These are phyloP conservation scores for Odobenus rosmarus DNA, from an alignment of 2,113 vertebrate species.

Conservation along the genomic window DNA sequence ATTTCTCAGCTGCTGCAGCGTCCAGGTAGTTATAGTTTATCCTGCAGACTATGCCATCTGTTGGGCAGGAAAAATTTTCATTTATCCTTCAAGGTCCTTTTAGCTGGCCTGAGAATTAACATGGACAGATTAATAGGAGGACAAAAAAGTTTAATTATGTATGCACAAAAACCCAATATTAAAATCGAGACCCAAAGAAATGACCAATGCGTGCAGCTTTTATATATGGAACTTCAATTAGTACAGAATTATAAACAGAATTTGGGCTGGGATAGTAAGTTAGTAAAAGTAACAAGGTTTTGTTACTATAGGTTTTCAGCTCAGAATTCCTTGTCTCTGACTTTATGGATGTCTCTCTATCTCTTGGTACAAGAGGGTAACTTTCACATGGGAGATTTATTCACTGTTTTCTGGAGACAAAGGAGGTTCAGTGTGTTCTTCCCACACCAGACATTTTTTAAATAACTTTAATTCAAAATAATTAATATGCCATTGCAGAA, in stretches of 20 bases:
- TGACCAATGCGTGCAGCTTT: not conserved
- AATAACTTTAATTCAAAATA: not conserved
- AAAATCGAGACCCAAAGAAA: not conserved
- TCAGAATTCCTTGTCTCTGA: not conserved
- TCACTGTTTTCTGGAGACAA: not conserved
- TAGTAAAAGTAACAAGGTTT: not conserved
- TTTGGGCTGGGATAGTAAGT: not conserved
- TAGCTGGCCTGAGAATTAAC: not conserved
- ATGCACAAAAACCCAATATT: not conserved
- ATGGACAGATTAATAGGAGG: not conserved
- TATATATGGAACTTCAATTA: not conserved
- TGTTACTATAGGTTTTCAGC: not conserved
- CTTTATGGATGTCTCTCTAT: not conserved
- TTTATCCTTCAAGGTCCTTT: not conserved
- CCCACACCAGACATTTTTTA: not conserved
- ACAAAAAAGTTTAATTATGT: not conserved
- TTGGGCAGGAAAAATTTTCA: not conserved
- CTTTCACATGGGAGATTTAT: not conserved
- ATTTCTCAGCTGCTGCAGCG: not conserved
- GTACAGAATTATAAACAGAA: not conserved
- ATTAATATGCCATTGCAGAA: not conserved
- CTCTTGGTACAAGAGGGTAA: not conserved
- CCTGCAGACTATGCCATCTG: not conserved
- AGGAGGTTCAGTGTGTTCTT: not conserved
- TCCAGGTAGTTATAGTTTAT: not conserved